Percentiles rank a stretch among this genome's conserved stretches.
Conservation (phyloP, 2,113 vertebrate genomes). For the Numenius arquata region DNA sequence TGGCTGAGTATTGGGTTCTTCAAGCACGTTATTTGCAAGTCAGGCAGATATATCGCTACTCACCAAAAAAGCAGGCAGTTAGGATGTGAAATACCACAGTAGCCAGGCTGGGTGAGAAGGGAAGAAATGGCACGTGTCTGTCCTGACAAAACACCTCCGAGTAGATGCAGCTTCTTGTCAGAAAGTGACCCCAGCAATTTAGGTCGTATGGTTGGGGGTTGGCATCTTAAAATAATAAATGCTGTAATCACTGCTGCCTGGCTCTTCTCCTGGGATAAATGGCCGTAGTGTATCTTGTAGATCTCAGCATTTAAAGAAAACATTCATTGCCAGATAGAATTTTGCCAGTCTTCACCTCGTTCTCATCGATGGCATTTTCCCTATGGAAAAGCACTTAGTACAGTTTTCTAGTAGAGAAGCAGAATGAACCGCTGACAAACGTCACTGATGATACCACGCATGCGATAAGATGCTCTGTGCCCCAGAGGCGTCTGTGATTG, state of each 20-base stretch:
- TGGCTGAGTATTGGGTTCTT: neutral
- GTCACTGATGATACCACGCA: fast-evolving
- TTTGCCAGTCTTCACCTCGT: neutral
- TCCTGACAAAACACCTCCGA: neutral
- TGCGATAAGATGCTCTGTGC: neutral
- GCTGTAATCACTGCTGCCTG: neutral
- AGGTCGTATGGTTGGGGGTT: neutral
- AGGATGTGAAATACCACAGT: neutral
- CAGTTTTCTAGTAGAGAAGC: neutral
- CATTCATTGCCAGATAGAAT: neutral
- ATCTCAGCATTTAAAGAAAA: neutral
- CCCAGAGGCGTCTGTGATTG: neutral
- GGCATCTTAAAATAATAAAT: neutral
- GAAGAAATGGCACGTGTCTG: neutral
- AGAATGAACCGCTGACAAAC: neutral
- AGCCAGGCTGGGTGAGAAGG: neutral
- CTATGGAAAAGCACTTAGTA: neutral
- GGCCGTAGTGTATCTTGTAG: neutral
- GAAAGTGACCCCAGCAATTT: neutral
- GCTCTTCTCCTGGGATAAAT: neutral
- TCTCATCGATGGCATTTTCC: neutral
- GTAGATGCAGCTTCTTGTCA: neutral
- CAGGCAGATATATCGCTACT: neutral
- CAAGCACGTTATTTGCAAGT: neutral
- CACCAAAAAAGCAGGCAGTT: neutral